Evolutionary conservation across 2,797 vertebrate genomes (phyloP), one percentile per base, ranked within the genome.

Genomic region (Glossophaga mutica): DNA sequence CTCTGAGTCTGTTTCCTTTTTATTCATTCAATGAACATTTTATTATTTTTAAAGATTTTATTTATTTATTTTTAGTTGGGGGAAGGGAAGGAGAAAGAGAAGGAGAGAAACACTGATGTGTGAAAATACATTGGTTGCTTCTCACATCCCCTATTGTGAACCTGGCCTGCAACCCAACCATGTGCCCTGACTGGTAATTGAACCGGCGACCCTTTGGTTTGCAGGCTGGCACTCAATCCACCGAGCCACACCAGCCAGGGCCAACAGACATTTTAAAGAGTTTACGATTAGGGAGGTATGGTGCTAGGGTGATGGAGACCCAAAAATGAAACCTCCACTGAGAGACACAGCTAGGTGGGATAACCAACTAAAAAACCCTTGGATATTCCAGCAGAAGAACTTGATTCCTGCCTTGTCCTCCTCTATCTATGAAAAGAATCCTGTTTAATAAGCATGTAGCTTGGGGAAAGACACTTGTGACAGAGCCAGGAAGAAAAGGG

Each of bases 401-500:
- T 9, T 19, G 57, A 78, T 24, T 91, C 18, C 8, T 67, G 52
- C 6, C 21, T 62, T 37, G 48, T 68, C 26, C 65, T 87, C 22
- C 46, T 67, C 46, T 42, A 39, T 79, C 74, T 65, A 71, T 50
- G 77, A 67, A 55, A 89, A 77, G 26, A 50, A 71, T 22, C 50
- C 50, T 70, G 12, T 88, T 90, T 34, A 68, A 3, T 42, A 78
- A 79, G 48, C 1, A 1, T 48, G 14, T 21, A 42, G 39, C 71
- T 93, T 46, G 52, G 62, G 44, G 52, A 84, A 57, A 74, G 62
- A 74, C 55, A 67, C 7, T 22, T 32, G 22, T 55, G 55, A 67
- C 82, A 93, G 82, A 84, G 18, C 48, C 65, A 79, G 87, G 48
- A 90, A 87, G 90, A 92, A 94, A 93, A 37, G 32, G n/a, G 32